Evolutionary conservation across 2,113 vertebrate species (phyloP), one percentile per base, ranked within the genome.

Genomic region (Ploceus nigricollis): DNA sequence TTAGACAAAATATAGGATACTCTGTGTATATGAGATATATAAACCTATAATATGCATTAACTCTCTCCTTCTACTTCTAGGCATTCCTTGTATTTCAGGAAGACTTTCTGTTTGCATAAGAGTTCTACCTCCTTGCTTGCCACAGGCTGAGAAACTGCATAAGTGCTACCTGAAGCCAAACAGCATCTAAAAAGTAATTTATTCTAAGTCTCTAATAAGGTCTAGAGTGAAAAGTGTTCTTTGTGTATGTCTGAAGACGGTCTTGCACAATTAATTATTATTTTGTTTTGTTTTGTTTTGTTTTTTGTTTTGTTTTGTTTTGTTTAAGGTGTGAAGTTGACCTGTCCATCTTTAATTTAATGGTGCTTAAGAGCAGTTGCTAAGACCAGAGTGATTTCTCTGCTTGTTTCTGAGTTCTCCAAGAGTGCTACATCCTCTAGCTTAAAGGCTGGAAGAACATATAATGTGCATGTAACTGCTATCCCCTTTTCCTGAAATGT

Each of bases 381-480:
- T 56, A 15, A 66, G 37, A 27, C 9, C 11, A 13, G 11, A 64
- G 23, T 44, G 5, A 42, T 85, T 85, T 85, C n/a, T 65, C 7
- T 39, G 21, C 11, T 5, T 54, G 7, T 73, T 80, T 48, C 35
- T 1, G 4, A 39, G 31, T 28, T 54, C 21, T 80, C 8, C 20
- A 69, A 27, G 35, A 30, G 7, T 31, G 13, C 3, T 44, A 57
- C 19, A 51, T 6, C 6, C 13, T 76, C 24, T 60, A 39, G 11
- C 30, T n/a, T 64, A 51, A 64, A 79, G 23, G 9, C 17, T 66
- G 44, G 54, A 73, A 50, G 6, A 33, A 2, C 13, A 14, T 22
- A 11, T 50, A 58, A 37, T 0, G 0, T 19, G 18, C 17, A 9
- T 14, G 7, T 23, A 28, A 54, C 23, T 64, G 7, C 10, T 70